Conservation (phyloP, 2,113 vertebrate species). For the Gobio gobio region DNA sequence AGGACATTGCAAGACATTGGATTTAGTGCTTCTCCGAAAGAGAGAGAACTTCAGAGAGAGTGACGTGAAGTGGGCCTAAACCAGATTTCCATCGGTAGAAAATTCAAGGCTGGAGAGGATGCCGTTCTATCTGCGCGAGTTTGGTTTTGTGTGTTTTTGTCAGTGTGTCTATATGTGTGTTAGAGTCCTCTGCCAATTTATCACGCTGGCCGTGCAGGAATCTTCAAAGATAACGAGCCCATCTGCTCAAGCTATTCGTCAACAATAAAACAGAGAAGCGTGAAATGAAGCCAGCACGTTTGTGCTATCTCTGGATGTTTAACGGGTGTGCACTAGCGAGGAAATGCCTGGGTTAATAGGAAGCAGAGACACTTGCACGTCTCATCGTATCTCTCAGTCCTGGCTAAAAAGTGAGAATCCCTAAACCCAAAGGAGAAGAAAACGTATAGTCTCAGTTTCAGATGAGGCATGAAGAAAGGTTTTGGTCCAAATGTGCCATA, state of each 20-base stretch:
- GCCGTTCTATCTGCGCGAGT: slow-evolving; percentile 21
- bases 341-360: slow-evolving; percentile 83
- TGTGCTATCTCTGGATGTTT: slow-evolving; percentile 77
- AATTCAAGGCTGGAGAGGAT: slow-evolving; percentile 69
- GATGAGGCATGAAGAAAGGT: slow-evolving; percentile 18
- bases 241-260: slow-evolving; percentile 93
- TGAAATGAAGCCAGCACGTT: slow-evolving; percentile 82
- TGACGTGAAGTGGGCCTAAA: slow-evolving; percentile 41
- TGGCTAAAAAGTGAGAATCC: slow-evolving; percentile 58
- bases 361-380: slow-evolving; percentile 74
- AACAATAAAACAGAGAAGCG: slow-evolving; percentile 85
- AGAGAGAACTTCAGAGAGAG: slow-evolving; percentile 11
- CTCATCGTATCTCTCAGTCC: slow-evolving; percentile 55
- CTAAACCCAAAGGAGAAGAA: slow-evolving; percentile 24
- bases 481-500: slow-evolving; percentile 4
- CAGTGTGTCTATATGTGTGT: slow-evolving; percentile 9
- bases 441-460: slow-evolving; percentile 4
- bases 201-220: slow-evolving; percentile 86
- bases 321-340: slow-evolving; percentile 81
- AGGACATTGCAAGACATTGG: slow-evolving; percentile 50
- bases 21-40: slow-evolving; percentile 15
- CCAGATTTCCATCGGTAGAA: slow-evolving; percentile 75
- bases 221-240: slow-evolving; percentile 91
- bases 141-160: slow-evolving; percentile 20
- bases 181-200: slow-evolving; percentile 84